Evolutionary conservation across 2,113 vertebrate species (phyloP), one percentile per base, ranked within the genome.

Genomic region (Saguinus midas): DNA sequence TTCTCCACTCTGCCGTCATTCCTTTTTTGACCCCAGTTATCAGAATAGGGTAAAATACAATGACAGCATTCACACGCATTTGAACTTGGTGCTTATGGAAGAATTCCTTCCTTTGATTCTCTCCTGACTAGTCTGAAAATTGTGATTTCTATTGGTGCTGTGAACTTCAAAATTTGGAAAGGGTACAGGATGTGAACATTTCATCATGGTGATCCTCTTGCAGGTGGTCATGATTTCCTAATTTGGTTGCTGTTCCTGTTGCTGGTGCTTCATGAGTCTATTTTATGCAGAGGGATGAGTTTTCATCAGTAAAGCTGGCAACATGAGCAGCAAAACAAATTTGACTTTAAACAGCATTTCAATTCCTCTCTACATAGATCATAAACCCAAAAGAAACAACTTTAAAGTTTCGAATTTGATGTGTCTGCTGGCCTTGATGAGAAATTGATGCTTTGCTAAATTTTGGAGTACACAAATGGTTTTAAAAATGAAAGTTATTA

Each of bases 401-500:
- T 97, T 98, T n/a, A 85, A 90, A 97, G 76, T 95, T 98, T 91
- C 85, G 7, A 48, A 91, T 82, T 16, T 1, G 0, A 61, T 96
- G 96, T 95, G 5, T 94, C 37, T 92, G 80, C 81, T 87, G 66
- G 89, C 45, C 94, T 96, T 95, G 93, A 79, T 78, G 92, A 97
- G 72, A 81, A 96, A 96, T 97, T 58, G 75, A 52, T 95, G 82
- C 58, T 97, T 98, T 97, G 37, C 85, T 94, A 86, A 96, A 58
- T 68, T 96, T 97, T 79, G 87, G 73, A 97, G 97, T 82, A 79
- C 29, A 82, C 58, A 97, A 97, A 87, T 45, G 76, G 25, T 52
- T 98, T 98, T 98, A 89, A 82, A 64, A 97, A 96, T 96, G 95
- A 94, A 94, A 80, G 96, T 94, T 96, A 96, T 92, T 93, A 98